Conservation (phyloP, 2,113 vertebrate species). For the Pachypanchax playfairii region DNA sequence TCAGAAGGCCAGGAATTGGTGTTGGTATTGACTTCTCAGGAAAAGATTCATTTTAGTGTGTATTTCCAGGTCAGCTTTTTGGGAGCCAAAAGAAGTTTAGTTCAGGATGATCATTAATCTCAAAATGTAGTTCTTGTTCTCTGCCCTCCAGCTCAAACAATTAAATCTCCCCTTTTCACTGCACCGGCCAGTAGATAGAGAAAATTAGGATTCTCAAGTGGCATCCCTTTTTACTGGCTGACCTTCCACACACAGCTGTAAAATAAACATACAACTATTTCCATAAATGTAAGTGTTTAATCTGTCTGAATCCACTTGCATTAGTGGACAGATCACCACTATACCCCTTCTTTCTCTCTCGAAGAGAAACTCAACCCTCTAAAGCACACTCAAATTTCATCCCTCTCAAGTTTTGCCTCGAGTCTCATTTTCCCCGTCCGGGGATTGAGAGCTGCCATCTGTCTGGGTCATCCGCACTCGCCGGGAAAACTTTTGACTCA, state of each 20-base stretch:
- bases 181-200: constrained; percentile 9
- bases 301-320: constrained; percentile 28
- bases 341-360: not conserved
- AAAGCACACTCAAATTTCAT: constrained; percentile 67
- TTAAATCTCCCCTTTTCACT: constrained; percentile 8
- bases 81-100: constrained; percentile 13
- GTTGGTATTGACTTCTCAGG: not conserved
- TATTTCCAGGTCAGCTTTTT: constrained; percentile 5
- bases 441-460: constrained; percentile 72
- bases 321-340: constrained; percentile 15
- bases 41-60: constrained; percentile 14
- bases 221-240: constrained; percentile 14
- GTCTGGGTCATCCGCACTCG: constrained; percentile 56
- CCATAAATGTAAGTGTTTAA: constrained; percentile 57
- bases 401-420: constrained; percentile 64
- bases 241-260: constrained; percentile 41
- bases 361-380: constrained; percentile 59
- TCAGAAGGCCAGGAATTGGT: not conserved
- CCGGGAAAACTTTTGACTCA: constrained; percentile 53
- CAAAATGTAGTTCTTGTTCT: not conserved
- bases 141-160: not conserved
- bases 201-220: constrained; percentile 14
- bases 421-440: constrained; percentile 60
- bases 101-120: constrained; percentile 21
- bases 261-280: constrained; percentile 57